These are phyloP conservation scores for Rhynchonycteris naso DNA, from an alignment of 2,797 vertebrate genomes.

Conservation along the genomic window DNA sequence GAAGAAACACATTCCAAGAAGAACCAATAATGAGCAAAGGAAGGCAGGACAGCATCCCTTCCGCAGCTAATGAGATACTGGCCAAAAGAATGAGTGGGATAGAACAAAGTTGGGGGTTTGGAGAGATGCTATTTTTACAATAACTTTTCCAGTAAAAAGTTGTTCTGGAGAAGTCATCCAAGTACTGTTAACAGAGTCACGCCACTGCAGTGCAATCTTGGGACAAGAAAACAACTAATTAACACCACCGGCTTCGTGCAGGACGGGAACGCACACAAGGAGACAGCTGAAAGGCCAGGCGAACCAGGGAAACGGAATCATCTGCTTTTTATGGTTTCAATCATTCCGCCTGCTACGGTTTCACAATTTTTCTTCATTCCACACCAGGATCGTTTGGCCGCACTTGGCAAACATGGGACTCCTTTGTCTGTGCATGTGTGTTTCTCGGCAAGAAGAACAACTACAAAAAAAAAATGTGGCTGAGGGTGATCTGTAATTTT, in stretches of 20 bases:
- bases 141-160: conserved; percentile 40
- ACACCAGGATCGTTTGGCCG: not conserved
- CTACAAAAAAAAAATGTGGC: conserved; percentile 57
- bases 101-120: not conserved
- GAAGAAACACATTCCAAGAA: not conserved
- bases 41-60: not conserved
- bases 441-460: conserved; percentile 64
- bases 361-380: conserved; percentile 47
- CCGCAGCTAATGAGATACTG: not conserved
- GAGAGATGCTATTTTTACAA: conserved; percentile 62
- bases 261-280: not conserved
- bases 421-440: conserved; percentile 52
- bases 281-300: not conserved
- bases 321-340: conserved; percentile 55
- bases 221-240: conserved; percentile 47
- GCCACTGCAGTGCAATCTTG: conserved; percentile 33
- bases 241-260: not conserved
- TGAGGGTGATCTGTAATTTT: conserved; percentile 64
- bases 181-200: conserved; percentile 16
- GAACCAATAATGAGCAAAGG: not conserved
- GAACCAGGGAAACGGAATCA: conserved; percentile 38
- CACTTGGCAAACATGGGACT: conserved; percentile 48
- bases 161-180: conserved; percentile 53
- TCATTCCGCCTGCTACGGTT: not conserved
- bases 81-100: conserved; percentile 1